Evolutionary conservation across 2,113 vertebrate species (phyloP), one percentile per base, ranked within the genome.

Genomic region (Hiodon alosoides): DNA sequence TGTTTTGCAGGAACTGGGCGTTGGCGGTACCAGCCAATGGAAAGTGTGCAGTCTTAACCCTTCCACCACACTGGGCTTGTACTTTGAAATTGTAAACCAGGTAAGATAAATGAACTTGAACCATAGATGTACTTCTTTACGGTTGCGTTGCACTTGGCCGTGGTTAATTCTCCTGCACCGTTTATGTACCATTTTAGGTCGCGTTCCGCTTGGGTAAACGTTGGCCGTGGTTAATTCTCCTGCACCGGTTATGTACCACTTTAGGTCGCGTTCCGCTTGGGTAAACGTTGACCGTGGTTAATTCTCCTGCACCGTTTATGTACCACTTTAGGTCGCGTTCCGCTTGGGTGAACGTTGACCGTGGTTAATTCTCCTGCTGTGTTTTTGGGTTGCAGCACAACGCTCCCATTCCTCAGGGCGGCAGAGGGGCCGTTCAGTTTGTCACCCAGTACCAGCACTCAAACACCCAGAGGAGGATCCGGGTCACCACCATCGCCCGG

Each of bases 71-170:
- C 79, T 99, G 66, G 94, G 88, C 50, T 76, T 98, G 78, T 99
- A 93, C 79, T 97, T 99, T 88, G 97, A 99, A 90, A 94, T 99
- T 7, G 94, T 98, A 61, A 98, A 95, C 91, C 96, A 99, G 94
- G 97, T 98, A 81, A 71, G 81, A 70, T 5, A 4, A 17, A 10
- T 4, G 9, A 64, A 17, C 58, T 7, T 6, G 0, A 52, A 52
- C 3, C 31, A 2, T 31, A 31, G 31, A 31, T 53, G 5, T 8
- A 8, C 70, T n/a, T 13, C 10, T 17, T 55, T 4, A 3, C 8
- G 69, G 8, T 46, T 2, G 53, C 2, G 2, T 46, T 51, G 52
- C 9, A 57, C 53, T 16, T 60, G 58, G n/a, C n/a, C n/a, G n/a
- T n/a, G n/a, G n/a, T n/a, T n/a, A n/a, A n/a, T n/a, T n/a, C n/a